Evolutionary conservation across 2,888 invertebrate species (phyloP).

Genomic region (Hoplodrina ambigua): DNA sequence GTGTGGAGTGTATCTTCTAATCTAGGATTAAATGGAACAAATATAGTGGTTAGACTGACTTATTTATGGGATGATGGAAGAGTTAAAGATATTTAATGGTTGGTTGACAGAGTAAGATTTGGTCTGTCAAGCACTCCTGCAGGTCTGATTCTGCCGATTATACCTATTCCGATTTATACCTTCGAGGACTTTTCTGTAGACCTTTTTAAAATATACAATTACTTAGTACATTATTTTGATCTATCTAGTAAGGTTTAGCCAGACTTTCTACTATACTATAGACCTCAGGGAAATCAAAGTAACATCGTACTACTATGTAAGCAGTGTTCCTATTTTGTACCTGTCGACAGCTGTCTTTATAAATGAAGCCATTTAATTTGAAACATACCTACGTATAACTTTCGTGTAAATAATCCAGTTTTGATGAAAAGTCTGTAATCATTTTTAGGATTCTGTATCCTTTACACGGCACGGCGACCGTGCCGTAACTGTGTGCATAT

Average conservation of each 20-base stretch:
- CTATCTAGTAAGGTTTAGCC: no score
- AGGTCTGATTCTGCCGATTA: no score
- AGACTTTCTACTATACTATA: conserved; percentile 1
- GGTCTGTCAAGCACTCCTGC: background rate
- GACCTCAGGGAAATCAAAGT: conserved; percentile 32
- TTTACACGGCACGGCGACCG: no score
- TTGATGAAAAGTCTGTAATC: no score
- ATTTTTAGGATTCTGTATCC: no score
- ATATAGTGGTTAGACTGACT: conserved; percentile 28
- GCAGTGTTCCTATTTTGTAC: conserved; percentile 1
- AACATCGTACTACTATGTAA: conserved; percentile 1
- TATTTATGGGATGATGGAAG: conserved; percentile 3
- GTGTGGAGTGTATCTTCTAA: conserved; percentile 35
- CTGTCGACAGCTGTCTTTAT: background rate
- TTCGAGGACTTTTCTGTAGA: no score
- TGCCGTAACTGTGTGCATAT: no score
- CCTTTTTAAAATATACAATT: no score
- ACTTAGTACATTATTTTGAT: no score
- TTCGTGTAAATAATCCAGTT: no score
- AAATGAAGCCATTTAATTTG: background rate
- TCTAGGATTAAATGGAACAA: conserved; percentile 38
- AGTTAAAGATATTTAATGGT: conserved; percentile 9
- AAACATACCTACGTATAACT: no score
- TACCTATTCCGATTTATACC: no score
- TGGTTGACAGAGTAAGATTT: background rate